Evolutionary conservation across 2,113 vertebrate genomes (phyloP).

Genomic region (Acanthochromis polyacanthus): DNA sequence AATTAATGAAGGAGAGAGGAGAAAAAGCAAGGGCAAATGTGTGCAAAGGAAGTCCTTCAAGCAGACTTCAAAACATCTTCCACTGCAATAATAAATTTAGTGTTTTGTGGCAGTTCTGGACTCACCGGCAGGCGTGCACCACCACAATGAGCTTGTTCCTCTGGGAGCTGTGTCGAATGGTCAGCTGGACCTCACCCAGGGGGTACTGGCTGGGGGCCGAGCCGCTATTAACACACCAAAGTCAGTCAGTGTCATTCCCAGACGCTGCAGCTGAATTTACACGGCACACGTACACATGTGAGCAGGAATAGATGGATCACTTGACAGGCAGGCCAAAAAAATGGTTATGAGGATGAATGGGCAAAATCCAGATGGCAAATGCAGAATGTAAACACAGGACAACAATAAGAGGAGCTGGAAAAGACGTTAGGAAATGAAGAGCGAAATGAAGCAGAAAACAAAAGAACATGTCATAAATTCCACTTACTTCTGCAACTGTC

Average conservation of each 20-base stretch:
- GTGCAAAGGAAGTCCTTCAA: neutral
- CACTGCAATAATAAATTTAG: neutral
- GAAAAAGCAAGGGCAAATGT: conserved; percentile 9
- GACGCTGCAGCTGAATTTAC: conserved; percentile 9
- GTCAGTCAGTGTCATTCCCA: conserved; percentile 42
- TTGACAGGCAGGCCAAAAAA: conserved; percentile 7
- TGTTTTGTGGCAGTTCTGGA: neutral
- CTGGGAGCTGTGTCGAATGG: conserved; percentile 94
- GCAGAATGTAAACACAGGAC: conserved; percentile 5
- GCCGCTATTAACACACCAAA: conserved; percentile 85
- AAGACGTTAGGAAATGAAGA: neutral
- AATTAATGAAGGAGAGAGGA: neutral
- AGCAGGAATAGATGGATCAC: neutral
- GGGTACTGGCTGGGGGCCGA: conserved; percentile 89
- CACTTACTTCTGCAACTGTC: conserved; percentile 93
- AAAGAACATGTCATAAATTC: neutral
- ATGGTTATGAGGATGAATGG: conserved; percentile 26
- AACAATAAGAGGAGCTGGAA: neutral
- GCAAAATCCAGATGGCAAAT: neutral
- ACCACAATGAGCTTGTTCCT: conserved; percentile 98
- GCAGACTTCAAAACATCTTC: neutral
- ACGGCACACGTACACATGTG: neutral
- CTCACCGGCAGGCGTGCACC: conserved; percentile 94
- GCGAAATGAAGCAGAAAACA: neutral
- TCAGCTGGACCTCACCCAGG: conserved; percentile 95